A percentile compares a stretch with the other conserved stretches of the same genome.
Evolutionary conservation across 2,113 vertebrate species (phyloP).

Genomic region (Colistium nudipinnis): DNA sequence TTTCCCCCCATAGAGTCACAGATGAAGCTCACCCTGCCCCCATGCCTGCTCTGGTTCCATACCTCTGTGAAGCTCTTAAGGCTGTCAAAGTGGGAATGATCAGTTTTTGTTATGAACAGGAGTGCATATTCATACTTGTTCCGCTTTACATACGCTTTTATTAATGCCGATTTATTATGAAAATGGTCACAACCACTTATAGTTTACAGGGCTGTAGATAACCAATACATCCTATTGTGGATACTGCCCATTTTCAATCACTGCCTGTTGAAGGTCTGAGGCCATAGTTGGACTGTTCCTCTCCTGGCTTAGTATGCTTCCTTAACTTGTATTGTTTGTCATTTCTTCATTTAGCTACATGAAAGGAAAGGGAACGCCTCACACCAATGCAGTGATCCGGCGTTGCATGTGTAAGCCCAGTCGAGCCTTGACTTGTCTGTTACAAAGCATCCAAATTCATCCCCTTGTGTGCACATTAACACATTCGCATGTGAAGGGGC

Average conservation of each 20-base stretch:
- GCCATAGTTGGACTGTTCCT: not conserved
- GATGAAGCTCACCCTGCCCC: slow-evolving; percentile 1
- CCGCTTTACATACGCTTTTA: not conserved
- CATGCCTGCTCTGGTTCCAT: slow-evolving; percentile 37
- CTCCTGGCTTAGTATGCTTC: not conserved
- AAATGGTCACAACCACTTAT: not conserved
- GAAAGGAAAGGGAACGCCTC: not conserved
- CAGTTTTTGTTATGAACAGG: too few species aligned
- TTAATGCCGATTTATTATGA: not conserved
- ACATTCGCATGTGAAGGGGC: slow-evolving; percentile 1
- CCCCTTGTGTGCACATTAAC: not conserved
- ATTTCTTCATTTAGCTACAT: not conserved
- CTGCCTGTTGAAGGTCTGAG: not conserved
- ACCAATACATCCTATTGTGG: not conserved
- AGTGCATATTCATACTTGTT: too few species aligned
- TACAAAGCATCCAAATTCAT: not conserved
- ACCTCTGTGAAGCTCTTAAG: too few species aligned
- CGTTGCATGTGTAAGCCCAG: not conserved
- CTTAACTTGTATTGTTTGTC: not conserved
- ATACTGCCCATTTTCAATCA: too few species aligned
- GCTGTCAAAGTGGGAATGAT: too few species aligned
- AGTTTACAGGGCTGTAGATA: not conserved
- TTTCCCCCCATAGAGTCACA: slow-evolving; percentile 27
- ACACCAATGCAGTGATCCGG: not conserved
- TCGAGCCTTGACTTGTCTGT: not conserved